These are phyloP conservation scores for Callyntrura guangdongensis DNA, from an alignment of 2,888 invertebrate species.

Conservation along the genomic window DNA sequence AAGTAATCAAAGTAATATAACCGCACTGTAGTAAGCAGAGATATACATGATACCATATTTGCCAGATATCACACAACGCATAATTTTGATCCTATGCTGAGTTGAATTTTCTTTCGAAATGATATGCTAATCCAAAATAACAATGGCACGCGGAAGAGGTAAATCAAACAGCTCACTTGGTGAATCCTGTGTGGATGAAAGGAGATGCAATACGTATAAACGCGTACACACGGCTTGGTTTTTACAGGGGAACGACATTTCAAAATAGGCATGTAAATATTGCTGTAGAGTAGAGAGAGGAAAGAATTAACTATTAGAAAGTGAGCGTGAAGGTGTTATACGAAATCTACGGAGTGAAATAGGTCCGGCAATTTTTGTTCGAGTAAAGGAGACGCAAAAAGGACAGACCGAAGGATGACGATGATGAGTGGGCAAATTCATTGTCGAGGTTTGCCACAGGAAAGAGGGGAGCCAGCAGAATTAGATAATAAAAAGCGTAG, in stretches of 20 bases:
- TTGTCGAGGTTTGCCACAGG: slow-evolving; percentile 61
- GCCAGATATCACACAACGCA: neutral
- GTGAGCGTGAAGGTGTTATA: slow-evolving; percentile 71
- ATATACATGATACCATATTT: neutral
- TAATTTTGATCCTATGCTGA: neutral
- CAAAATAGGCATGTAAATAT: no score
- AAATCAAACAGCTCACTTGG: neutral
- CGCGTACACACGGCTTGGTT: neutral
- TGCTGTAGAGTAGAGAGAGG: neutral
- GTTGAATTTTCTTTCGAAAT: slow-evolving; percentile 36
- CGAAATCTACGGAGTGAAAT: slow-evolving; percentile 49
- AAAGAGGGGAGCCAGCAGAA: slow-evolving; percentile 48
- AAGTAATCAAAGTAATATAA: slow-evolving; percentile 38
- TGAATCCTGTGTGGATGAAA: neutral
- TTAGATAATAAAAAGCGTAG: slow-evolving; percentile 60
- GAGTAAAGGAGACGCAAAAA: neutral
- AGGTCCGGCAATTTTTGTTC: neutral
- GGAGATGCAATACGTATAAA: neutral
- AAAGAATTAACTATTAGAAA: slow-evolving; percentile 24
- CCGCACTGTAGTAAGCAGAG: neutral
- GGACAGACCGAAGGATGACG: slow-evolving; percentile 4
- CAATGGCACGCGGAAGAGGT: neutral
- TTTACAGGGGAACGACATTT: no score
- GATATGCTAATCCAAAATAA: slow-evolving; percentile 46
- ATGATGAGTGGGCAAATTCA: slow-evolving; percentile 68